Conservation (phyloP, 1,140 invertebrate genomes). For the Sitodiplosis mosellana region DNA sequence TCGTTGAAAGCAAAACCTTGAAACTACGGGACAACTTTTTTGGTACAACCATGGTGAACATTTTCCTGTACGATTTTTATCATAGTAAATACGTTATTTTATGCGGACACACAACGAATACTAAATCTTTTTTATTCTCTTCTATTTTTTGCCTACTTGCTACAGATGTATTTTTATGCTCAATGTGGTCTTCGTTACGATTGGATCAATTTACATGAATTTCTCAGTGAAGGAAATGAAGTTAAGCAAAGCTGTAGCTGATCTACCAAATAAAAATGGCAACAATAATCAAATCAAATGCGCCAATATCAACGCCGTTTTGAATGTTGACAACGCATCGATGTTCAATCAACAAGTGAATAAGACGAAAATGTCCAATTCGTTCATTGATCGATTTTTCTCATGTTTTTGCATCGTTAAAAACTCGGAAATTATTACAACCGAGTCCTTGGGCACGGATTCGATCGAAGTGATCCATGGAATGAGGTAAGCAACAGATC, state of each 20-base stretch:
- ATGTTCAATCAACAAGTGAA: too few relatives aligned
- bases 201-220: too few relatives aligned
- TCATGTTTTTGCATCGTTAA: not conserved
- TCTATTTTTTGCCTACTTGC: too few relatives aligned
- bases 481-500: slow-evolving; percentile 8
- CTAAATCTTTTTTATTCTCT: not conserved
- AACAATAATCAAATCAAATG: too few relatives aligned
- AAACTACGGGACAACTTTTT: slow-evolving; percentile 7
- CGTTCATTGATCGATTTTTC: not conserved
- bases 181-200: too few relatives aligned
- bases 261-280: too few relatives aligned
- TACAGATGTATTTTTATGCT: too few relatives aligned
- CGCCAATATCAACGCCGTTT: too few relatives aligned
- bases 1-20: slow-evolving; percentile 7
- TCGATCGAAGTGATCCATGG: slow-evolving; percentile 10
- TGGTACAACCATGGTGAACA: slow-evolving; percentile 8
- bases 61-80: slow-evolving; percentile 13
- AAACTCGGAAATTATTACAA: slow-evolving; percentile 4
- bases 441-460: slow-evolving; percentile 2
- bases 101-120: not conserved
- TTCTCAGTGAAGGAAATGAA: too few relatives aligned
- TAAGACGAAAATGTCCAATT: not conserved
- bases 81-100: too few relatives aligned
- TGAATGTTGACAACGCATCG: too few relatives aligned
- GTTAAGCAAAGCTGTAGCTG: too few relatives aligned